These are phyloP conservation scores for Macroramphosus scolopax DNA, from an alignment of 2,797 vertebrate genomes.

Conservation along the genomic window DNA sequence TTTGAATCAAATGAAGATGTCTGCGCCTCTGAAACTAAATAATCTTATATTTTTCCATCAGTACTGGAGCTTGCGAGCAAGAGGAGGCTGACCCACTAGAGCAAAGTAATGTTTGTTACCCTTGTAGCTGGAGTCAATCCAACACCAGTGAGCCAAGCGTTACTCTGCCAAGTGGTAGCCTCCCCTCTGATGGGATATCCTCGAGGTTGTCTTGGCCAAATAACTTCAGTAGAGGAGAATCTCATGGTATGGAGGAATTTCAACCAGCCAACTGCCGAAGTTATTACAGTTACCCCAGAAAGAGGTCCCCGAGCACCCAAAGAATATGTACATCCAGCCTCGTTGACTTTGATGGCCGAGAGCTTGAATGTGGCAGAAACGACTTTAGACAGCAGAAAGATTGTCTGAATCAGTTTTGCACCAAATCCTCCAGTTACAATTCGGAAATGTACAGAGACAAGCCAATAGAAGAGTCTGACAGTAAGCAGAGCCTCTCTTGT, in stretches of 20 bases:
- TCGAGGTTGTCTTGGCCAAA: conserved; percentile 94
- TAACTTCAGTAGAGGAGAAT: conserved; percentile 83
- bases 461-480: conserved; percentile 70
- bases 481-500: conserved; percentile 91
- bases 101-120: conserved; percentile 83
- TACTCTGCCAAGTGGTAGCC: conserved; percentile 68
- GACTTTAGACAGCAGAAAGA: conserved; percentile 64
- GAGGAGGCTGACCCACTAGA: conserved; percentile 77
- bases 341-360: conserved; percentile 79
- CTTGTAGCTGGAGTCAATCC: conserved; percentile 81
- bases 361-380: conserved; percentile 43
- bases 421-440: conserved; percentile 91
- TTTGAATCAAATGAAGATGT: no score
- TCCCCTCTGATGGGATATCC: conserved; percentile 76
- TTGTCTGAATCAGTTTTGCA: conserved; percentile 74
- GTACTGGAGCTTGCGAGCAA: conserved; percentile 79
- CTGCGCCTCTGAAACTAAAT: neutral
- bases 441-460: conserved; percentile 86
- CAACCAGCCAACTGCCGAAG: conserved; percentile 84
- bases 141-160: conserved; percentile 72
- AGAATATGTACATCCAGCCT: conserved; percentile 87
- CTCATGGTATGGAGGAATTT: conserved; percentile 81
- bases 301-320: conserved; percentile 85
- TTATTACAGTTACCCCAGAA: conserved; percentile 94
- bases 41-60: conserved; percentile 28